Evolutionary conservation across 2,113 vertebrate species (phyloP).

Genomic region (Geococcyx californianus): DNA sequence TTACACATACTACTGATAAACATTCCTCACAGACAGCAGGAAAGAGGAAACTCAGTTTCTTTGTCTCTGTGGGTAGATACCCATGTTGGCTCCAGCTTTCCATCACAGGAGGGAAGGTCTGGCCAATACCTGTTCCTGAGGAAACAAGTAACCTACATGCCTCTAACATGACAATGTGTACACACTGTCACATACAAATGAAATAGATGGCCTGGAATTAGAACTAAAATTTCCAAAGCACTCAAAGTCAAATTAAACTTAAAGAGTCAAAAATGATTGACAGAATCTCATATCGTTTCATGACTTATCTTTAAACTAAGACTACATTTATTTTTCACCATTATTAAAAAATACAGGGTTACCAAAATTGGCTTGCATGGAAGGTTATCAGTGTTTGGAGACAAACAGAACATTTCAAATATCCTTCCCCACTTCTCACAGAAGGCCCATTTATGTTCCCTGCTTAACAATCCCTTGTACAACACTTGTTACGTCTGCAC

Average conservation of each 20-base stretch:
- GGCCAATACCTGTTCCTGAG: background rate
- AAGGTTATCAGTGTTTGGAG: background rate
- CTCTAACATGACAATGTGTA: background rate
- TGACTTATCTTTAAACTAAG: background rate
- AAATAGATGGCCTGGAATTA: background rate
- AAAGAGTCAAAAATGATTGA: background rate
- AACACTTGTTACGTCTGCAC: background rate
- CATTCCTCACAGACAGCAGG: background rate
- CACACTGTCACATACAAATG: background rate
- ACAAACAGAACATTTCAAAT: background rate
- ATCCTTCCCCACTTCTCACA: background rate
- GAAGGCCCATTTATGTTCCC: background rate
- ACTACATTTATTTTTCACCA: background rate
- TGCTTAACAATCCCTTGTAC: background rate
- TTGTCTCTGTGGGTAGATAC: background rate
- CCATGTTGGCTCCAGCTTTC: background rate
- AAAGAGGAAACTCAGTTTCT: background rate
- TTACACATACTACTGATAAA: background rate
- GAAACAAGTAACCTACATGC: background rate
- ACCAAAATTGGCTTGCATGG: background rate
- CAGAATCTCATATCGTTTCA: background rate
- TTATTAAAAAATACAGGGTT: background rate
- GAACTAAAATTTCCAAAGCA: background rate
- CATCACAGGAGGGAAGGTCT: background rate
- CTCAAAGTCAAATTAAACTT: background rate